Evolutionary conservation across 1,140 invertebrate species (phyloP).

Genomic region (Lepidurus arcticus): DNA sequence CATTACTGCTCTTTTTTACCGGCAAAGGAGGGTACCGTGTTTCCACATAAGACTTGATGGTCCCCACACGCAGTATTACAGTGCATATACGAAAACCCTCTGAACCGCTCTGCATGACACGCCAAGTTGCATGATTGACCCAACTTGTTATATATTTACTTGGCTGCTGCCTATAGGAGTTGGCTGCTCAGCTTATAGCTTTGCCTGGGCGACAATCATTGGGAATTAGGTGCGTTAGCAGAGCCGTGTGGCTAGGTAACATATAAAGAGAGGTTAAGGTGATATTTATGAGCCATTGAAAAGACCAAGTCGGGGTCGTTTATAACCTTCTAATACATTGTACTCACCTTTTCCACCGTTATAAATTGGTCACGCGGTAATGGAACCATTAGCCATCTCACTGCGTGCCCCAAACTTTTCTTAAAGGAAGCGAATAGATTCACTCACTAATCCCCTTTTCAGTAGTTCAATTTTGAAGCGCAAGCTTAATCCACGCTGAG

Average conservation of each 20-base stretch:
- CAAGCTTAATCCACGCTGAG: too few relatives aligned
- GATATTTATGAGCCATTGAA: constrained; percentile 10
- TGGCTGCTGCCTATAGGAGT: neutral
- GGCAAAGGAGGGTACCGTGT: neutral
- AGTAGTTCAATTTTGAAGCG: neutral
- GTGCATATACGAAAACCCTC: neutral
- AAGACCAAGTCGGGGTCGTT: neutral
- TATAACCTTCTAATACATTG: constrained; percentile 2
- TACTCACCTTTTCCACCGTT: constrained; percentile 4
- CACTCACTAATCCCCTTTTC: neutral
- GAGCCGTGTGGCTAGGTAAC: neutral
- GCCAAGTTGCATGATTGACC: constrained; percentile 10
- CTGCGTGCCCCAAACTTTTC: neutral
- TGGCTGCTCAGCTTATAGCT: constrained; percentile 6
- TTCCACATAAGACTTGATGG: neutral
- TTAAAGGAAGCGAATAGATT: neutral
- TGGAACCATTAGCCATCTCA: neutral
- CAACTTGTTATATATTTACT: constrained; percentile 15
- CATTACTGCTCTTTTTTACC: constrained; percentile 14
- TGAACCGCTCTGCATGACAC: neutral
- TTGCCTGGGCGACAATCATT: neutral
- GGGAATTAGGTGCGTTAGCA: neutral
- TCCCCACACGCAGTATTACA: constrained; percentile 11
- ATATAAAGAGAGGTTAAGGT: constrained; percentile 19
- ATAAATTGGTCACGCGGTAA: neutral